A percentile compares a stretch with the other conserved stretches of the same genome.
phyloP scores from a whole-genome alignment of 2,888 invertebrate species.

The Cheilosia scutellata region DNA sequence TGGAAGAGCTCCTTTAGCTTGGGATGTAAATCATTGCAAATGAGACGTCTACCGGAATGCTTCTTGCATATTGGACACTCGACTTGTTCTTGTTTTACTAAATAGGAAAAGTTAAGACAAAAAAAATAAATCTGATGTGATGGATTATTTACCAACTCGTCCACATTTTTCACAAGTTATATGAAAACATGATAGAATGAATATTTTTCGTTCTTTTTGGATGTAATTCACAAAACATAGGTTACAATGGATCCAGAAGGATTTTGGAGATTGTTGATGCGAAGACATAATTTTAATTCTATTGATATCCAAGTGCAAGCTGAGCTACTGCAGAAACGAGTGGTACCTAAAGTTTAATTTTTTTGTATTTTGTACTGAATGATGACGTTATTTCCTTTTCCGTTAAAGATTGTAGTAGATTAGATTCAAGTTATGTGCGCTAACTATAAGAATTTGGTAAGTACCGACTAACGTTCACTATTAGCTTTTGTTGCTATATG shows the following conservation, averaged over 20 bases:
- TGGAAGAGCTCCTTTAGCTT: slow-evolving; percentile 78
- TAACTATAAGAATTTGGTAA: neutral
- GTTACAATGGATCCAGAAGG: slow-evolving; percentile 81
- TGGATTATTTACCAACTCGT: slow-evolving; percentile 17
- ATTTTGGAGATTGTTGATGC: neutral
- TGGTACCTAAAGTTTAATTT: too few species aligned
- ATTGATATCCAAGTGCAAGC: too few species aligned
- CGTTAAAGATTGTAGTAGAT: slow-evolving; percentile 6
- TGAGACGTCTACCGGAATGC: slow-evolving; percentile 77
- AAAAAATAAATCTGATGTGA: neutral
- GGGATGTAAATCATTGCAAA: slow-evolving; percentile 79
- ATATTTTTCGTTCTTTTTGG: slow-evolving; percentile 74
- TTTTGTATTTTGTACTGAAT: too few species aligned
- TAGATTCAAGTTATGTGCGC: neutral
- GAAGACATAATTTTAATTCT: slow-evolving; percentile 15
- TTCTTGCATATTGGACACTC: slow-evolving; percentile 79
- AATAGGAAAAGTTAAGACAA: slow-evolving; percentile 10
- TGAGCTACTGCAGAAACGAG: too few species aligned
- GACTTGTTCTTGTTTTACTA: slow-evolving; percentile 8
- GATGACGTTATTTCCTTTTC: neutral
- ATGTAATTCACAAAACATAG: slow-evolving; percentile 78
- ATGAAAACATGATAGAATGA: slow-evolving; percentile 80
- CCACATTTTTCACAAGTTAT: slow-evolving; percentile 79
- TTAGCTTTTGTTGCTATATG: too few species aligned
- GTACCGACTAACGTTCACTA: neutral